Conservation (phyloP, 2,797 vertebrate species). For the Gadopsis marmoratus region DNA sequence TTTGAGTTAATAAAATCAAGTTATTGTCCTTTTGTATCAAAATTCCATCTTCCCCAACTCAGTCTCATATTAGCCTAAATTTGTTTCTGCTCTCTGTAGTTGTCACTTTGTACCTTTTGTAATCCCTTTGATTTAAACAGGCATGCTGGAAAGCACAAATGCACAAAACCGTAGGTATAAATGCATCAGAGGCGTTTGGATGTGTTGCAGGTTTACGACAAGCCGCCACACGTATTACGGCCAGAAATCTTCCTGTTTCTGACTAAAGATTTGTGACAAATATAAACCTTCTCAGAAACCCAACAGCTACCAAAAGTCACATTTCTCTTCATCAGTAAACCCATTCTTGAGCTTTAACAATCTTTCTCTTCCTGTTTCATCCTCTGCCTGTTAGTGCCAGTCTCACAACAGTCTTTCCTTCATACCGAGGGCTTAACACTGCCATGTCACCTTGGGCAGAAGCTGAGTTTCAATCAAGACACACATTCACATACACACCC, state of each 20-base stretch:
- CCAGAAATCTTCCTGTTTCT: not conserved
- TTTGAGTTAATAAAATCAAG: too few relatives aligned
- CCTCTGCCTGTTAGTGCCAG: not conserved
- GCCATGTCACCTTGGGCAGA: constrained; percentile 12
- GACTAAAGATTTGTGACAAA: not conserved
- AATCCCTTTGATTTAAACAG: too few relatives aligned
- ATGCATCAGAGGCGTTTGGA: not conserved
- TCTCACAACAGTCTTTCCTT: constrained; percentile 2
- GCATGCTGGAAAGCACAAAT: not conserved
- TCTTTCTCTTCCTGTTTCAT: not conserved
- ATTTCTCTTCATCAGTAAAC: not conserved
- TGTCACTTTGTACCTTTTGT: too few relatives aligned
- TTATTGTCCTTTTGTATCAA: too few relatives aligned
- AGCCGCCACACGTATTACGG: too few relatives aligned
- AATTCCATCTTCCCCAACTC: too few relatives aligned
- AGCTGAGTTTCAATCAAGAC: not conserved
- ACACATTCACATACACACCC: not conserved
- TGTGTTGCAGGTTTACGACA: not conserved
- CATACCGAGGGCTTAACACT: not conserved
- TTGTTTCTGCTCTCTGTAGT: too few relatives aligned
- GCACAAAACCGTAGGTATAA: not conserved
- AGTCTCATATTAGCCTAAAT: too few relatives aligned
- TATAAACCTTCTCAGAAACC: not conserved
- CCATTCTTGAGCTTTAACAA: too few relatives aligned
- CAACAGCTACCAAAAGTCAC: not conserved